Evolutionary conservation across 1,140 invertebrate genomes (phyloP).

Genomic region (Drosophila nebulosa): DNA sequence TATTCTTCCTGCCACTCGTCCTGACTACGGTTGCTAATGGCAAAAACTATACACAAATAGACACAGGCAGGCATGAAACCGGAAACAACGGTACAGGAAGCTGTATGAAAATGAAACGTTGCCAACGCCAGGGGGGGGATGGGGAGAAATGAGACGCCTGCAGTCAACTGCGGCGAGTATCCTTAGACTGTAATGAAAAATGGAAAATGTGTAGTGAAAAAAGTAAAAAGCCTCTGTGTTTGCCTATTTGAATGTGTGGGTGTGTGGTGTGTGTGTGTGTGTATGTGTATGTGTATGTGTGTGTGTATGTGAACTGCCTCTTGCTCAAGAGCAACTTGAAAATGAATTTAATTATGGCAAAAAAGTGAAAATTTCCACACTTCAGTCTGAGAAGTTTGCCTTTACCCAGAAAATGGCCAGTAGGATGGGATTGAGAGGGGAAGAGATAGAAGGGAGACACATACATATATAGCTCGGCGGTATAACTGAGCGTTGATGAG

Average conservation of each 20-base stretch:
- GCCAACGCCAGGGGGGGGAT: conserved; percentile 10
- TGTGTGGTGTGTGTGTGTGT: conserved; percentile 17
- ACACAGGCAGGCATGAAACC: conserved; percentile 59
- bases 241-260: too few relatives aligned
- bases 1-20: conserved; percentile 12
- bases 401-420: conserved; percentile 24
- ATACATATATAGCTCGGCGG: not conserved
- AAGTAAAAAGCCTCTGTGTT: conserved; percentile 37
- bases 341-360: conserved; percentile 78
- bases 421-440: not conserved
- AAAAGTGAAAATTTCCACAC: conserved; percentile 79
- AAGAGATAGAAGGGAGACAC: not conserved
- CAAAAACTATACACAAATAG: conserved; percentile 68
- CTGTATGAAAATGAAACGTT: conserved; percentile 76
- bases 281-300: conserved; percentile 11
- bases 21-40: conserved; percentile 54
- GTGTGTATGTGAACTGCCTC: conserved; percentile 18
- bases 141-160: not conserved
- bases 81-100: conserved; percentile 76
- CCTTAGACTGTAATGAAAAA: conserved; percentile 72
- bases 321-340: conserved; percentile 64
- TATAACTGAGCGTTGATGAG: conserved; percentile 53
- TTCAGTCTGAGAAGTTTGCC: conserved; percentile 70
- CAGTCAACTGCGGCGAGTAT: conserved; percentile 11
- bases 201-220: conserved; percentile 69